Evolutionary conservation across 2,797 vertebrate species (phyloP), one percentile per base, ranked within the genome.

Genomic region (Xyrichtys novacula): DNA sequence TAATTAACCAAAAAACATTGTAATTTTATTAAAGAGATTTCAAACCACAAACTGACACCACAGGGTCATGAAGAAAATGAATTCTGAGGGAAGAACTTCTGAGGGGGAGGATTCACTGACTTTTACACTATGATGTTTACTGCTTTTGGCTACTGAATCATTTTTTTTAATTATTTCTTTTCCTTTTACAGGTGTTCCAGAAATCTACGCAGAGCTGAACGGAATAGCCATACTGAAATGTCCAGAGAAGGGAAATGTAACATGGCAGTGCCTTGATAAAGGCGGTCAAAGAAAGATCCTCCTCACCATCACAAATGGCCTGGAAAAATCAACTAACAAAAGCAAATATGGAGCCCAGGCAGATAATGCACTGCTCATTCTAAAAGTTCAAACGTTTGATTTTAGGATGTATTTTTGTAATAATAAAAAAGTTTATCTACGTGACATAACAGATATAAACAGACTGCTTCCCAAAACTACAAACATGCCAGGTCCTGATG

Each of bases 241-340:
- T 54, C 38, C 62, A 34, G 20, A 20, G 0, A 5, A 3, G 2
- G 36, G 44, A 40, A 10, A 61, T 0, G 52, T 83, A 0, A 20
- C 20, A 1, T 88, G 86, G 86, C 63, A 11, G 4, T 63, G 58
- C 10, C 0, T 0, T 5, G 2, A 0, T 3, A 4, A 0, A 0
- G 0, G 7, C 0, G 42, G 70, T 0, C 0, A 0, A 0, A 0
- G 0, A 1, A 14, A 29, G 14, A 7, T 0, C 12, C 67, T 88
- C 0, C 17, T 79, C 39, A 14, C 12, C 0, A 4, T 69, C 19
- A 0, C 0, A 7, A 2, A 65, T 0, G 69, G 49, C 7, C 0
- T 0, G 0, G 23, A 39, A 20, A 0, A 0, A 1, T 52, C 0
- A 4, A 0, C 0, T 0, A 3, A 56, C 10, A 2, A 1, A 4